Evolutionary conservation across 1,140 invertebrate species (phyloP).

Genomic region (Neoseiulus cucumeris): DNA sequence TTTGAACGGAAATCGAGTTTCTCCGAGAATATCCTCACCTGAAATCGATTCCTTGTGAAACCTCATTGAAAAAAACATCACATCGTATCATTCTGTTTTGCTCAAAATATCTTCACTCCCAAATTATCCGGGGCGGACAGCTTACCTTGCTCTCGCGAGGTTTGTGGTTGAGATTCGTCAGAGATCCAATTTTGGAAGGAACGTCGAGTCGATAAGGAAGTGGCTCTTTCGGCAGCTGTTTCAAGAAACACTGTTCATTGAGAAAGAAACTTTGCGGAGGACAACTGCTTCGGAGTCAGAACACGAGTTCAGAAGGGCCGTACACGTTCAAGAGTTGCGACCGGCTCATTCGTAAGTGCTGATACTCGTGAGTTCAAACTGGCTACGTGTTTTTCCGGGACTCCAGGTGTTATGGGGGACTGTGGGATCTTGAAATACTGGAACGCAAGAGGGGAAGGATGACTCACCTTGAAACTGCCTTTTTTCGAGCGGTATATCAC

Average conservation of each 20-base stretch:
- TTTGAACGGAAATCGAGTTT: background rate
- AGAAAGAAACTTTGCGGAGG: background rate
- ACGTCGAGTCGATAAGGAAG: background rate
- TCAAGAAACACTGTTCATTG: background rate
- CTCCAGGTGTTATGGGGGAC: no score
- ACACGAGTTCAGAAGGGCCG: background rate
- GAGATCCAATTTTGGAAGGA: background rate
- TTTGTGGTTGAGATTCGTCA: background rate
- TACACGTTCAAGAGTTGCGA: background rate
- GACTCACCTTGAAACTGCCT: slow-evolving; percentile 8
- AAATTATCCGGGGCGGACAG: background rate
- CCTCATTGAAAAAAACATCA: no score
- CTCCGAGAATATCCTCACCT: background rate
- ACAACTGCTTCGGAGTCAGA: no score
- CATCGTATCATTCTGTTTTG: no score
- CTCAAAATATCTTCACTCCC: no score
- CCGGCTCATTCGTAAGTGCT: background rate
- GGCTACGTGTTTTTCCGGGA: background rate
- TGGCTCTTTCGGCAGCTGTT: background rate
- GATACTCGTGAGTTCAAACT: background rate
- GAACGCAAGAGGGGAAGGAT: no score
- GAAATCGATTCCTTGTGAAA: no score
- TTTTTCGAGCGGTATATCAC: background rate
- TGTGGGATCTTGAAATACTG: no score
- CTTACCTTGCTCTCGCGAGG: background rate